Conservation (phyloP, 2,888 invertebrate genomes). For the Morinoia aosen region DNA sequence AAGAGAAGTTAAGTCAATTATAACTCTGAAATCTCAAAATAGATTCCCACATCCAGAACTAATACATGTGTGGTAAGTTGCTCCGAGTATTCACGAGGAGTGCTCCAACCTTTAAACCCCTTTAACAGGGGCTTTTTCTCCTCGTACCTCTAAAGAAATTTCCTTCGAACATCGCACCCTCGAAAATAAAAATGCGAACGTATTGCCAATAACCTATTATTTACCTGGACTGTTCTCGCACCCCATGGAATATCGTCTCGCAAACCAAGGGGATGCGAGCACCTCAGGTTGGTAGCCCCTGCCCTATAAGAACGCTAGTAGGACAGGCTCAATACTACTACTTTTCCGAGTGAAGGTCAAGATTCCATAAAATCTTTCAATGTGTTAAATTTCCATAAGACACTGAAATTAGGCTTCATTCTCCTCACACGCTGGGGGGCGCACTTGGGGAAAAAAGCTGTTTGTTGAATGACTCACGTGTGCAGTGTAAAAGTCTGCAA, state of each 20-base stretch:
- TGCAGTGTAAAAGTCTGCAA: conserved; percentile 84
- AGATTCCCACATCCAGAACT: background rate
- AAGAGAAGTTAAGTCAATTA: background rate
- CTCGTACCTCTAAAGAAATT: too few relatives aligned
- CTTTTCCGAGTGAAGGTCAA: background rate
- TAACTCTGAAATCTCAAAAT: background rate
- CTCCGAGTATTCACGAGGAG: background rate
- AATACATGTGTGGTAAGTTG: background rate
- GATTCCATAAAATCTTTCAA: background rate
- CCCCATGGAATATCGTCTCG: too few relatives aligned
- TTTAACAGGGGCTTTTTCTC: too few relatives aligned
- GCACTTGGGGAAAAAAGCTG: background rate
- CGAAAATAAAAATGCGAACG: too few relatives aligned
- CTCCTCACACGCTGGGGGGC: background rate
- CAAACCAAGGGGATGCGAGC: too few relatives aligned
- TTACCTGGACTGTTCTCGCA: too few relatives aligned
- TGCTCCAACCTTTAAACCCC: too few relatives aligned
- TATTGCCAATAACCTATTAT: too few relatives aligned
- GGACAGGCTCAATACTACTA: background rate
- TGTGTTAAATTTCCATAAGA: background rate
- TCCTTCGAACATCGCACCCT: too few relatives aligned
- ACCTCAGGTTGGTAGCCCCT: too few relatives aligned
- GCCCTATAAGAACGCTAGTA: background rate
- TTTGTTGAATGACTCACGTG: conserved; percentile 73
- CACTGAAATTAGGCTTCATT: background rate